phyloP scores from a whole-genome alignment of 2,888 invertebrate genomes.

The Drosophila robusta region DNA sequence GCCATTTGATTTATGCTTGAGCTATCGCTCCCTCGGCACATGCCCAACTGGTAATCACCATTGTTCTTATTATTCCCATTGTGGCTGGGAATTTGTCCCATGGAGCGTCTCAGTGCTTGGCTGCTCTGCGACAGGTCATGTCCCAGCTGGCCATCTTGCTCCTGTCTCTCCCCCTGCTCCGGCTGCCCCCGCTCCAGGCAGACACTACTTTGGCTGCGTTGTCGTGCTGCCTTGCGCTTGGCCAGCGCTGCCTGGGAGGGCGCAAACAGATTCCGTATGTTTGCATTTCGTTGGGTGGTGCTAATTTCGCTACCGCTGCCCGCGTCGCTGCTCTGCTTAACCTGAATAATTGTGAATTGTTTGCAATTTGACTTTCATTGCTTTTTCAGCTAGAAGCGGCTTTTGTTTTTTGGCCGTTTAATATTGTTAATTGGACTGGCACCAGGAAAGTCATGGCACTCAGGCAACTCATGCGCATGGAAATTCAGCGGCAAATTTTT shows the following conservation, averaged over 20 bases:
- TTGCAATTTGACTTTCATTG: constrained; percentile 56
- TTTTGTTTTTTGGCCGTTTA: constrained; percentile 51
- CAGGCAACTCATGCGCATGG: constrained; percentile 50
- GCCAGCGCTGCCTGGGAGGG: constrained; percentile 60
- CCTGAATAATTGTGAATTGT: constrained; percentile 75
- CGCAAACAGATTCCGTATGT: constrained; percentile 79
- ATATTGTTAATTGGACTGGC: constrained; percentile 63
- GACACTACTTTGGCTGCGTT: constrained; percentile 70
- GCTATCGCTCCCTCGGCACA: constrained; percentile 25
- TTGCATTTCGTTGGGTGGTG: constrained; percentile 77
- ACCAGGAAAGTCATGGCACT: constrained; percentile 35
- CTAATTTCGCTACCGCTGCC: constrained; percentile 59
- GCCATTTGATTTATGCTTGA: constrained; percentile 75
- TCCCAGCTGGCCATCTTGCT: constrained; percentile 8
- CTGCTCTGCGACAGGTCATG: constrained; percentile 26
- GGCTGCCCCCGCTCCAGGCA: constrained; percentile 54
- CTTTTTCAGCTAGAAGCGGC: constrained; percentile 31
- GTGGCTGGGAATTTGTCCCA: constrained; percentile 65
- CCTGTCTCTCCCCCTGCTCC: constrained; percentile 1
- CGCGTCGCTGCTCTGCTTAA: constrained; percentile 65
- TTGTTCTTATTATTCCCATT: constrained; percentile 46
- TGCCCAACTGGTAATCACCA: constrained; percentile 42
- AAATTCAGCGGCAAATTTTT: constrained; percentile 18
- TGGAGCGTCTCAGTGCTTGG: constrained; percentile 60
- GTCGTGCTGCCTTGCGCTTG: constrained; percentile 57